A percentile compares a stretch with the other conserved stretches of the same genome.
These are phyloP conservation scores for Penaeus monodon DNA, from an alignment of 2,888 invertebrate species.

Conservation along the genomic window DNA sequence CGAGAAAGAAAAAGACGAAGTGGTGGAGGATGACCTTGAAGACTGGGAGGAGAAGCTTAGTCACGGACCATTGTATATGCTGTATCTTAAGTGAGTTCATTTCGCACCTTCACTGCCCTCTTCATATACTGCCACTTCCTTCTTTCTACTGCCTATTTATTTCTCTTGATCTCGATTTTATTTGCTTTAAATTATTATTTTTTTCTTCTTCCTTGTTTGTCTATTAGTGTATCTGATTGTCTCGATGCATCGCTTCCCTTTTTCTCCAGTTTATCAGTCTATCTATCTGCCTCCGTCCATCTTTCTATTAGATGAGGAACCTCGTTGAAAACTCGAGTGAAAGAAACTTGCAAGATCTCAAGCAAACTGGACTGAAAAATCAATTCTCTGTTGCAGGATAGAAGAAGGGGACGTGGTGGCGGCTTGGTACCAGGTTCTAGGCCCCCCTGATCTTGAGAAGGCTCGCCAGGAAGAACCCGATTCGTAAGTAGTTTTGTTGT, in stretches of 20 bases:
- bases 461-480: constrained; percentile 53
- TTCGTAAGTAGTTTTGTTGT: constrained; percentile 33
- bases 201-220: too few species aligned
- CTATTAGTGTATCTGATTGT: too few species aligned
- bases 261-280: neutral
- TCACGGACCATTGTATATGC: constrained; percentile 60
- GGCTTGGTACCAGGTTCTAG: constrained; percentile 53
- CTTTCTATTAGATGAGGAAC: neutral
- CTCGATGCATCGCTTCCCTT: neutral
- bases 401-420: constrained; percentile 49
- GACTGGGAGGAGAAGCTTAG: constrained; percentile 58
- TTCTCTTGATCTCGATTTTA: neutral
- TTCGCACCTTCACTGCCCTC: too few species aligned
- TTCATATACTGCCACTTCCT: too few species aligned
- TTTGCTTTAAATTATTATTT: too few species aligned
- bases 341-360: neutral
- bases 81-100: constrained; percentile 52
- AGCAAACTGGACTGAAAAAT: too few species aligned
- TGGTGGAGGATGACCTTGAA: constrained; percentile 41
- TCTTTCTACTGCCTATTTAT: neutral
- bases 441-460: constrained; percentile 52
- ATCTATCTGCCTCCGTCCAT: neutral
- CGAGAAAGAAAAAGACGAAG: constrained; percentile 38
- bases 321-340: neutral
- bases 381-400: constrained; percentile 24